Evolutionary conservation across 2,797 vertebrate genomes (phyloP).

Genomic region (Acrocephalus scirpaceus): DNA sequence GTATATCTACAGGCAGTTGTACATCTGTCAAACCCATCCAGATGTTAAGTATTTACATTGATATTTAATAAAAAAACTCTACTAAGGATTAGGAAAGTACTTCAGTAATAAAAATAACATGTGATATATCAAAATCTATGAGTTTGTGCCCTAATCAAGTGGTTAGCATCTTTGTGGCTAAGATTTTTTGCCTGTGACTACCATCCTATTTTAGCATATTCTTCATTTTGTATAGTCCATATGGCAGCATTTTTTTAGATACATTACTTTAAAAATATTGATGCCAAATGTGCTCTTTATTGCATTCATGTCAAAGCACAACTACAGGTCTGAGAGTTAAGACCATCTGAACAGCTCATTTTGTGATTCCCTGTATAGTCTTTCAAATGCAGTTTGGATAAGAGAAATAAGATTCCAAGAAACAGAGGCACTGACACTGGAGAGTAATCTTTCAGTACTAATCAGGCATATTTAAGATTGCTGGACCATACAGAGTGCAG

Average conservation of each 20-base stretch:
- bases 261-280: not conserved
- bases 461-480: not conserved
- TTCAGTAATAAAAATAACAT: not conserved
- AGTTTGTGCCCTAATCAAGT: not conserved
- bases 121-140: not conserved
- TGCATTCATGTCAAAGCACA: not conserved
- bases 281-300: not conserved
- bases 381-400: not conserved
- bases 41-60: not conserved
- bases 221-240: not conserved
- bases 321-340: not conserved
- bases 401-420: not conserved
- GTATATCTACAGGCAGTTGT: not conserved
- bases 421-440: not conserved
- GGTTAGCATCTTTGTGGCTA: not conserved
- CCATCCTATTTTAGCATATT: not conserved
- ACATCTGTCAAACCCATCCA: not conserved
- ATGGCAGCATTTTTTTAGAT: not conserved
- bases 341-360: not conserved
- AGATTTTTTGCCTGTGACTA: not conserved
- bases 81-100: not conserved
- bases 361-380: not conserved
- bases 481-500: not conserved
- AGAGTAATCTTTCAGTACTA: not conserved
- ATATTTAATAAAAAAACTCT: not conserved